Percentiles rank a stretch among this genome's conserved stretches.
phyloP scores from a whole-genome alignment of 2,888 invertebrate species.

The Autographa gamma region DNA sequence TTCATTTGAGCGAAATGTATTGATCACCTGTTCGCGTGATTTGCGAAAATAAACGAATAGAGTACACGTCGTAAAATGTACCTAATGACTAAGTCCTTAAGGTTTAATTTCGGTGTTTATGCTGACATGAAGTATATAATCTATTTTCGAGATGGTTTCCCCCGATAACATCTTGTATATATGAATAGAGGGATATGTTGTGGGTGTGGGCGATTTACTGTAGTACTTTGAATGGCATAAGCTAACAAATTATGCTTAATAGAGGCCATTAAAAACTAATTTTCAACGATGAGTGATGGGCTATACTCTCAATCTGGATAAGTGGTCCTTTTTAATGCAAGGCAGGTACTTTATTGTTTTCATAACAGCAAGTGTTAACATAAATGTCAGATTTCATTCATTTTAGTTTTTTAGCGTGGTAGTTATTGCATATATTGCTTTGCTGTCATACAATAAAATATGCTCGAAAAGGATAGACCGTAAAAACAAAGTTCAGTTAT shows the following conservation, averaged over 20 bases:
- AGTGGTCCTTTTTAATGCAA: too few relatives aligned
- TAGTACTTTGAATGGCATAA: conserved; percentile 5
- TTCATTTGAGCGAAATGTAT: conserved; percentile 44
- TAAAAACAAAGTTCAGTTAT: too few relatives aligned
- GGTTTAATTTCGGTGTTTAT: conserved; percentile 27
- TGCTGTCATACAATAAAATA: too few relatives aligned
- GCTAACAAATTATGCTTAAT: neutral
- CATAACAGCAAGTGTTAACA: too few relatives aligned
- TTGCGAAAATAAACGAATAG: conserved; percentile 27
- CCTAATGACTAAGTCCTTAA: conserved; percentile 21
- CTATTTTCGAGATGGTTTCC: conserved; percentile 67
- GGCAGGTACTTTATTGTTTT: too few relatives aligned
- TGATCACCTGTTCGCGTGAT: conserved; percentile 48
- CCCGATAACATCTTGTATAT: conserved; percentile 49
- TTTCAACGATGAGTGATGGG: too few relatives aligned
- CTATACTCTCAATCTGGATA: too few relatives aligned
- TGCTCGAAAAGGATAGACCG: too few relatives aligned
- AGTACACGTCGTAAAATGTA: conserved; percentile 17
- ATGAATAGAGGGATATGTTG: conserved; percentile 7
- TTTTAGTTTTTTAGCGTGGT: too few relatives aligned
- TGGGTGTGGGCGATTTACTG: conserved; percentile 18
- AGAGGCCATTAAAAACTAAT: neutral
- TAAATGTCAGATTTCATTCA: too few relatives aligned
- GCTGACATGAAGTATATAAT: conserved; percentile 55
- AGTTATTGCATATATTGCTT: too few relatives aligned